Evolutionary conservation across 2,888 invertebrate species (phyloP).

Genomic region (Sthenelais limicola): DNA sequence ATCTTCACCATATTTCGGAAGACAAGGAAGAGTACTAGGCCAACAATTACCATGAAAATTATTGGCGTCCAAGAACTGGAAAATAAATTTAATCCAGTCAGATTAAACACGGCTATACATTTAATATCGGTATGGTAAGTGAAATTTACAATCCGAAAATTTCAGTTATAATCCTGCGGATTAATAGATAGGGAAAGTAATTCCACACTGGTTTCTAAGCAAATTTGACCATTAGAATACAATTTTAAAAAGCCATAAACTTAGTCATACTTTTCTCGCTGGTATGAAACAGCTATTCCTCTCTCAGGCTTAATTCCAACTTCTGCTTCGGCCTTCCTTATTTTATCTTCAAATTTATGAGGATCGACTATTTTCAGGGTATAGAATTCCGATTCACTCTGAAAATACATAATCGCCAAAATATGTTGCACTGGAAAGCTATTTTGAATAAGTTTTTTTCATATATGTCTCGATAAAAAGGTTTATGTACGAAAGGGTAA

Average conservation of each 20-base stretch:
- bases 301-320: constrained; percentile 85
- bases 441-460: too few species aligned
- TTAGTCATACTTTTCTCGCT: constrained; percentile 54
- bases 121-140: too few species aligned
- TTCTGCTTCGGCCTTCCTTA: constrained; percentile 86
- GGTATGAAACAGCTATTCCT: constrained; percentile 85
- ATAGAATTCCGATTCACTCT: constrained; percentile 43
- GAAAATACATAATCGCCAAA: not conserved
- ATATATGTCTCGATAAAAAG: too few species aligned
- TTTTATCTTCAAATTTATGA: constrained; percentile 88
- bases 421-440: too few species aligned
- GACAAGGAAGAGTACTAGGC: constrained; percentile 51
- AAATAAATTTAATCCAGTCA: too few species aligned
- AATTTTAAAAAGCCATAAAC: not conserved
- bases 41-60: constrained; percentile 53
- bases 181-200: too few species aligned
- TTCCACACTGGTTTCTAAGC: too few species aligned
- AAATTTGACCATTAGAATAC: not conserved
- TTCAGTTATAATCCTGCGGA: too few species aligned
- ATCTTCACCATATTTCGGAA: constrained; percentile 54
- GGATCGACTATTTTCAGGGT: constrained; percentile 58
- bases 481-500: too few species aligned
- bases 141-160: too few species aligned
- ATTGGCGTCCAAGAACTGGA: constrained; percentile 56
- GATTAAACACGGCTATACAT: too few species aligned